Conservation (phyloP, 1,140 invertebrate genomes). For the Trachymyrmex cornetzi region DNA sequence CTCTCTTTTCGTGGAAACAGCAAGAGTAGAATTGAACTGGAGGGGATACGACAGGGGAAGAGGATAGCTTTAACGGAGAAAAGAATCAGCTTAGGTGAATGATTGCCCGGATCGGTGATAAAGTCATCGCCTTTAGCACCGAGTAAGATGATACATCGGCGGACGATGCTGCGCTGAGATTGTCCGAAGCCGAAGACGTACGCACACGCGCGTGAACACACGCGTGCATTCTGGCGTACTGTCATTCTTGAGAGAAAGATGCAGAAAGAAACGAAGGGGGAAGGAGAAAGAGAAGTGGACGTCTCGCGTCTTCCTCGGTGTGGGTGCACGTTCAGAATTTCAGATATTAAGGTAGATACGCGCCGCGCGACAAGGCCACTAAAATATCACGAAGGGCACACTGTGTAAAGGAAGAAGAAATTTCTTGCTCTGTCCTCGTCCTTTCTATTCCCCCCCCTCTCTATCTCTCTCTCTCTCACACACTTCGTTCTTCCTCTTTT, state of each 20-base stretch:
- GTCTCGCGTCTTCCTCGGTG: slow-evolving; percentile 62
- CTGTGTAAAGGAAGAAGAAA: slow-evolving; percentile 52
- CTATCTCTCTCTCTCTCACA: not conserved
- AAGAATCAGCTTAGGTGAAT: slow-evolving; percentile 80
- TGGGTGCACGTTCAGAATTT: slow-evolving; percentile 76
- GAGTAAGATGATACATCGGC: slow-evolving; percentile 87
- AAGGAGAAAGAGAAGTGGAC: not conserved
- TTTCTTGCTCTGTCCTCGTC: slow-evolving; percentile 46
- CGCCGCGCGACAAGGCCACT: slow-evolving; percentile 57
- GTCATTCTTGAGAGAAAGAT: slow-evolving; percentile 39
- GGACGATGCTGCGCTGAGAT: slow-evolving; percentile 84
- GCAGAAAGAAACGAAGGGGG: not conserved
- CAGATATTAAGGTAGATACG: slow-evolving; percentile 78
- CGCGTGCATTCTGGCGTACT: slow-evolving; percentile 12
- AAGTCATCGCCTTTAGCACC: slow-evolving; percentile 87
- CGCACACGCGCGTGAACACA: slow-evolving; percentile 45
- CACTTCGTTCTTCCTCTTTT: not conserved
- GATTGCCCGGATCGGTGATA: slow-evolving; percentile 87
- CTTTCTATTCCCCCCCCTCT: slow-evolving; percentile 25
- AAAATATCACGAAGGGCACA: slow-evolving; percentile 72
- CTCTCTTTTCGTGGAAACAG: slow-evolving; percentile 16
- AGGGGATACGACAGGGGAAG: slow-evolving; percentile 50
- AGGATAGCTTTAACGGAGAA: slow-evolving; percentile 53
- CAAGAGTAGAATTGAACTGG: slow-evolving; percentile 34
- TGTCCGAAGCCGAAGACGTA: slow-evolving; percentile 73